Evolutionary conservation across 2,888 invertebrate genomes (phyloP), one percentile per base, ranked within the genome.

Genomic region (Heliconius sara): DNA sequence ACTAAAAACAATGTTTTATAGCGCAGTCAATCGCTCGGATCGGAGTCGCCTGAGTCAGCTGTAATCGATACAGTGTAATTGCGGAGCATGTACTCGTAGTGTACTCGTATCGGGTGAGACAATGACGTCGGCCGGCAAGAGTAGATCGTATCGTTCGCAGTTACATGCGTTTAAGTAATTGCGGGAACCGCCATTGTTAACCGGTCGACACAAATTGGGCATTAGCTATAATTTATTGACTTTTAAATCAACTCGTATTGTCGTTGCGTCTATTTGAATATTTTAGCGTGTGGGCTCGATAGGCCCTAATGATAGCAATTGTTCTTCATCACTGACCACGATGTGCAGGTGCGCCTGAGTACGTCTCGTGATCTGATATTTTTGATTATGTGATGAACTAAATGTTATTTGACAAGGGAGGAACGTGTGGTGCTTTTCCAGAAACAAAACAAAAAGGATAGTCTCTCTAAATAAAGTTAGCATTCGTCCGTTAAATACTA

Each of bases 141-240:
- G 85, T 88, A 91, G 94, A 94, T 95, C 90, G 92, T 95, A 95
- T 95, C 95, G 89, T 88, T 89, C 89, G 90, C 90, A 92, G 92
- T 93, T 94, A 95, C 94, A 94, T 90, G 92, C 92, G 92, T 95
- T 95, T 94, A 94, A 94, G 94, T 95, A 95, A 95, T 95, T 94
- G 93, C 94, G 95, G 94, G 94, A 95, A 94, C 93, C 86, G 91
- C 91, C 92, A 95, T 95, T 95, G 95, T 95, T 94, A 93, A 88
- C 92, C 90, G 89, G 89, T 90, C 90, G 93, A 93, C 94, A 92
- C 95, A 95, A 95, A 95, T 95, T 95, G 94, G 93, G 95, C 93
- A 94, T 95, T 95, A 93, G 92, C 92, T 87, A 94, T 95, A 95
- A 95, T 95, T 93, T 95, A 95, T 95, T 91, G 93, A 90, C 89